These are phyloP conservation scores for Euschistus heros DNA, from an alignment of 1,140 invertebrate species.

Conservation along the genomic window DNA sequence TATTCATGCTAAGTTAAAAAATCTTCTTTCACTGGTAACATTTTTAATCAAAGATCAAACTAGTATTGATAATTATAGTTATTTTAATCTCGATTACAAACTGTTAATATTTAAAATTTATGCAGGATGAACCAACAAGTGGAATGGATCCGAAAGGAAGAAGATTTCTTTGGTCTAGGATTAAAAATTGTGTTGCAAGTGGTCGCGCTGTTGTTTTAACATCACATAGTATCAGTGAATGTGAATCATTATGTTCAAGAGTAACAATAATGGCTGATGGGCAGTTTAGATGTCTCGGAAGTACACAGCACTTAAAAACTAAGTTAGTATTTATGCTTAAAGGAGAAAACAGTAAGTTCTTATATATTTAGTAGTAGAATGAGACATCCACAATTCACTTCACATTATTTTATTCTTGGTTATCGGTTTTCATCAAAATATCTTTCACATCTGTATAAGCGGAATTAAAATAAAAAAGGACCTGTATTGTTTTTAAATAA, in stretches of 20 bases:
- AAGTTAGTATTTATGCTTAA: slow-evolving; percentile 31
- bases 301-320: slow-evolving; percentile 44
- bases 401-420: not conserved
- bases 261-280: slow-evolving; percentile 52
- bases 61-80: too few relatives aligned
- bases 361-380: not conserved
- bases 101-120: not conserved
- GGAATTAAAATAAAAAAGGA: not conserved
- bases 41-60: too few relatives aligned
- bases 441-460: not conserved
- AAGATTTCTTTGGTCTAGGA: slow-evolving; percentile 64
- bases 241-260: slow-evolving; percentile 45
- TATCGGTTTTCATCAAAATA: too few relatives aligned
- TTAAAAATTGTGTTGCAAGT: slow-evolving; percentile 47
- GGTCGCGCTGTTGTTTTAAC: slow-evolving; percentile 60
- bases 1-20: too few relatives aligned
- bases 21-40: too few relatives aligned
- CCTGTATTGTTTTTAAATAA: too few relatives aligned
- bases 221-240: slow-evolving; percentile 53
- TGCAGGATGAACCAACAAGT: slow-evolving; percentile 62
- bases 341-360: not conserved
- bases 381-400: not conserved
- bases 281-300: slow-evolving; percentile 43
- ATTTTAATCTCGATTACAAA: too few relatives aligned
- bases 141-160: slow-evolving; percentile 68